phyloP scores from a whole-genome alignment of 2,888 invertebrate genomes.

The Eupithecia tripunctaria region DNA sequence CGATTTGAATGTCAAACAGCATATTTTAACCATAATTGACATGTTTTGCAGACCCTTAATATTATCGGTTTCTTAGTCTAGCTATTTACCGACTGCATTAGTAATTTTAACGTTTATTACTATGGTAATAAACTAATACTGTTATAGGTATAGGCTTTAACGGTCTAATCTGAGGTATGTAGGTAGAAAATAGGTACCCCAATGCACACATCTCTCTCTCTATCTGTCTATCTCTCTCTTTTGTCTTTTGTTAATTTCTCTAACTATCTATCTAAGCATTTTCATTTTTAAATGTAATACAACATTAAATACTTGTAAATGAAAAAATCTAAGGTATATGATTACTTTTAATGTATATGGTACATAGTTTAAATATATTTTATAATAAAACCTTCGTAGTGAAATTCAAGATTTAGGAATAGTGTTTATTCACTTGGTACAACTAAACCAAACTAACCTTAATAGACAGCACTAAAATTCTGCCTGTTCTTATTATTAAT shows the following conservation, averaged over 20 bases:
- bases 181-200: too few species aligned
- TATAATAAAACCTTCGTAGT: background rate
- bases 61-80: background rate
- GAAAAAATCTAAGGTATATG: too few species aligned
- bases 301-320: too few species aligned
- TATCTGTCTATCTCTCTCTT: too few species aligned
- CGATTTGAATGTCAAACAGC: slow-evolving; percentile 16
- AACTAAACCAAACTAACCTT: background rate
- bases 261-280: too few species aligned
- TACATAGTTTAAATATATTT: background rate
- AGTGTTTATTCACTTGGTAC: background rate
- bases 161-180: too few species aligned
- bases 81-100: background rate
- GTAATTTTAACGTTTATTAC: background rate
- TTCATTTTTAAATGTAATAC: too few species aligned
- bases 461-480: background rate
- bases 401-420: background rate
- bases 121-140: too few species aligned
- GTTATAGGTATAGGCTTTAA: background rate
- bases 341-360: too few species aligned
- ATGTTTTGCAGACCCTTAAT: slow-evolving; percentile 6
- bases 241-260: too few species aligned
- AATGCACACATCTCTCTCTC: too few species aligned
- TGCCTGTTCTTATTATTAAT: background rate
- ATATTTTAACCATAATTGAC: slow-evolving; percentile 28